Base-by-base conservation (phyloP, 1,140 invertebrate species). In the Zelostemma sp. region DNA sequence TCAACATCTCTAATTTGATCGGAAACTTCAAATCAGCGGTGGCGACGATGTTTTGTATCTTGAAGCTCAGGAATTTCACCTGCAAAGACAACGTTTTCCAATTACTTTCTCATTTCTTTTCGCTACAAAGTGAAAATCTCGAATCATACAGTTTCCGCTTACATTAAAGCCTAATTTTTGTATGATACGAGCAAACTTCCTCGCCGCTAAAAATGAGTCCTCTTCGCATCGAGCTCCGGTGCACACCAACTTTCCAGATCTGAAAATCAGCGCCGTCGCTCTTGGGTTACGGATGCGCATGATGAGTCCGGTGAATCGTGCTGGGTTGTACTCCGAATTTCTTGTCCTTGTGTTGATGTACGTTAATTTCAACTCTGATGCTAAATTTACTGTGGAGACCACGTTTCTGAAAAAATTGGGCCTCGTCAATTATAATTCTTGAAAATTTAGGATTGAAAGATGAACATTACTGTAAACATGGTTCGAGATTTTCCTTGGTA, bases 251-350 rank as follows among this genome's bases (percentile, higher is more conserved):
- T 99, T 99, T 0, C 98, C 98, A 6, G 97, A 98, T 66, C 93
- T 93, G 80, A 99, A 99, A 46, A 99, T 98, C 1, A 99, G 86
- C 9, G 98, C 98, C 5, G 98, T 99, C 14, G 97, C 96, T 79
- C 97, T 87, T 0, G 98, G 98, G 72, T 97, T 96, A 71, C 97
- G 86, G 79, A 99, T 97, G 77, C 97, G 89, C 97, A 99, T 99
- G 11, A 99, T 95, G 1, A 99, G 92, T 28, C 98, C 98, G 80
- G 97, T 95, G 88, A 99, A 99, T 77, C 98, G 91, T 48, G 95
- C 93, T 19, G 98, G 98, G 86, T 99, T 99, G 75, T 99, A 99
- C 85, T 99, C 98, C 0, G 98, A 98, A 88, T 99, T 99, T 78
- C 98, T 89, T 6, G 98, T 98, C 72, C 97, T 92, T 19, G 96